Conservation (phyloP, 1,140 invertebrate genomes). For the Conus ventricosus region DNA sequence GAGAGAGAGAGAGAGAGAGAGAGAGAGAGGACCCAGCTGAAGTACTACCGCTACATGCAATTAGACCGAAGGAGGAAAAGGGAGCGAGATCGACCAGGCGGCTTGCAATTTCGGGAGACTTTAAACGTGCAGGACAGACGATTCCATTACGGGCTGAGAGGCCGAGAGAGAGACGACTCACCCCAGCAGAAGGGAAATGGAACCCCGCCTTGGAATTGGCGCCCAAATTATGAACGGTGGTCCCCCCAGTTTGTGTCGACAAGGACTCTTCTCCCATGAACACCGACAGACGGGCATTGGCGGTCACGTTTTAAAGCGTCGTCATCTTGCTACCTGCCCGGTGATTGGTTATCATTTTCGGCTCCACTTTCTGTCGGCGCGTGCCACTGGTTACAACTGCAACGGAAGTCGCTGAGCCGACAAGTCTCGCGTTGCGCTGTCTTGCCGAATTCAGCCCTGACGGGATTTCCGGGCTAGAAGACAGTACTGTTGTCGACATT, state of each 20-base stretch:
- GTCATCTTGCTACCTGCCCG: constrained; percentile 1
- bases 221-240: not conserved
- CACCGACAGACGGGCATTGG: not conserved
- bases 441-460: not conserved
- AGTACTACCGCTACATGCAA: not conserved
- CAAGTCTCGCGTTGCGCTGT: not conserved
- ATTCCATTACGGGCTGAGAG: not conserved
- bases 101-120: not conserved
- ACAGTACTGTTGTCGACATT: not conserved
- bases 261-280: not conserved
- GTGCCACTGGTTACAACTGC: constrained; percentile 16
- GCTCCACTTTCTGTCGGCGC: constrained; percentile 15
- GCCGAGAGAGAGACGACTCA: not conserved
- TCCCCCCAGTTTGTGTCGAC: not conserved
- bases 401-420: constrained; percentile 13
- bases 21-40: not conserved
- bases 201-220: not conserved
- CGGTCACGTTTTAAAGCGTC: not conserved
- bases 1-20: no score
- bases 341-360: constrained; percentile 19
- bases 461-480: not conserved
- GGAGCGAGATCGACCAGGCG: not conserved
- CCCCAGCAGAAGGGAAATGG: not conserved
- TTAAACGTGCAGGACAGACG: constrained; percentile 3
- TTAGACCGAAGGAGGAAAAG: not conserved